These are phyloP conservation scores for Percopsis transmontana DNA, from an alignment of 2,113 vertebrate species.

Conservation along the genomic window DNA sequence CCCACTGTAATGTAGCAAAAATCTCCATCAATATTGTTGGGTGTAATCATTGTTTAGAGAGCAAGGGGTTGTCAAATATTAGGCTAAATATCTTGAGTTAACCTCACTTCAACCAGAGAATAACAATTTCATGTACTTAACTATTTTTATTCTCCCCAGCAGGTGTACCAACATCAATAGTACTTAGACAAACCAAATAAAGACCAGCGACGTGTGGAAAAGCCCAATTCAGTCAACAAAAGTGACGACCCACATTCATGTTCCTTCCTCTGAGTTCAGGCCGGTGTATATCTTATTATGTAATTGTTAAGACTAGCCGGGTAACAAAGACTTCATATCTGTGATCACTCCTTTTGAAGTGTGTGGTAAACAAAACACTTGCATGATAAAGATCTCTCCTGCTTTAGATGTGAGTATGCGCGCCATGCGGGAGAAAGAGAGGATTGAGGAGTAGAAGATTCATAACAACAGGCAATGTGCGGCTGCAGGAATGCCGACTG, in stretches of 20 bases:
- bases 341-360: neutral
- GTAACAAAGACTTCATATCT: constrained; percentile 13
- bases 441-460: neutral
- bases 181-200: neutral
- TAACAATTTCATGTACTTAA: too few relatives aligned
- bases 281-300: constrained; percentile 16
- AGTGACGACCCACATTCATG: constrained; percentile 5
- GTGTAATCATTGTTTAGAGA: too few relatives aligned
- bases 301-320: constrained; percentile 26
- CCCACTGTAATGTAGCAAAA: too few relatives aligned
- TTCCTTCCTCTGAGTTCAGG: constrained; percentile 3
- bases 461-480: too few relatives aligned
- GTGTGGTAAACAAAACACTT: constrained; percentile 27
- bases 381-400: constrained; percentile 26
- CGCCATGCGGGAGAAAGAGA: neutral
- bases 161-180: too few relatives aligned
- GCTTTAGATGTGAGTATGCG: constrained; percentile 9
- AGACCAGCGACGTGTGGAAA: neutral
- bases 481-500: too few relatives aligned
- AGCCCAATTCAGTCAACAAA: neutral
- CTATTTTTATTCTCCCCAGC: neutral
- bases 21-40: too few relatives aligned
- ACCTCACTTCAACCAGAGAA: too few relatives aligned
- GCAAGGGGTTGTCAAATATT: too few relatives aligned
- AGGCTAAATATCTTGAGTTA: too few relatives aligned